Evolutionary conservation across 2,888 invertebrate genomes (phyloP).

Genomic region (Cyclophora albipunctata): DNA sequence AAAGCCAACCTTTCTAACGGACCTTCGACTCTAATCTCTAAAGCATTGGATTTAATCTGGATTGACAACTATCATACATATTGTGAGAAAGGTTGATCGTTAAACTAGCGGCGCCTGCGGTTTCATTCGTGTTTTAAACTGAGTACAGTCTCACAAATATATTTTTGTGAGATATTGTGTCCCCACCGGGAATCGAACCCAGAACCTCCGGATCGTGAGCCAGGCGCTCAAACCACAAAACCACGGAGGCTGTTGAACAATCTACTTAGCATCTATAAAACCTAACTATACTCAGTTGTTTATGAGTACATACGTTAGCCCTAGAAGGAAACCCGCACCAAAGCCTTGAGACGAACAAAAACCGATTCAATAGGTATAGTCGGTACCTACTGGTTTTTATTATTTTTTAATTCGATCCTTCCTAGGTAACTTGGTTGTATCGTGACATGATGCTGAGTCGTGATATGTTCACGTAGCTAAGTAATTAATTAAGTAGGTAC

Average conservation of each 20-base stretch:
- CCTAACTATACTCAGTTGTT: slow-evolving; percentile 9
- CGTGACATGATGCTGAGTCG: slow-evolving; percentile 23
- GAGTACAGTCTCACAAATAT: too few relatives aligned
- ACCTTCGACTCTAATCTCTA: slow-evolving; percentile 9
- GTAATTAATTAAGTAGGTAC: not conserved
- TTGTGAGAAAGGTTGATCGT: too few relatives aligned
- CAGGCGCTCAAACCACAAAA: too few relatives aligned
- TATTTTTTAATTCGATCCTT: slow-evolving; percentile 28
- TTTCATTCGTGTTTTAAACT: too few relatives aligned
- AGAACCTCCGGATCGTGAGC: too few relatives aligned
- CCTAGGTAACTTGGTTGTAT: slow-evolving; percentile 10
- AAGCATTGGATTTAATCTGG: slow-evolving; percentile 11
- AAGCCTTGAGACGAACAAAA: slow-evolving; percentile 47
- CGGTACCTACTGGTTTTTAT: slow-evolving; percentile 34
- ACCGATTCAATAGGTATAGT: slow-evolving; percentile 33
- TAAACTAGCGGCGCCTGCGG: too few relatives aligned
- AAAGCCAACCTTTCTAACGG: slow-evolving; percentile 1
- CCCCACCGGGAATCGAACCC: too few relatives aligned
- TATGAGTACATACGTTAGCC: slow-evolving; percentile 25
- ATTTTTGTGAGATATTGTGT: too few relatives aligned
- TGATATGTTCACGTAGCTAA: slow-evolving; percentile 11
- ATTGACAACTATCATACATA: too few relatives aligned
- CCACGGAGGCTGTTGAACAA: too few relatives aligned
- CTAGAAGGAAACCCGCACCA: slow-evolving; percentile 50
- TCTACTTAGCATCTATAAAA: too few relatives aligned